A percentile compares a stretch with the other conserved stretches of the same genome.
These are phyloP conservation scores for Halictus ligatus DNA, from an alignment of 2,888 invertebrate species.

Conservation along the genomic window DNA sequence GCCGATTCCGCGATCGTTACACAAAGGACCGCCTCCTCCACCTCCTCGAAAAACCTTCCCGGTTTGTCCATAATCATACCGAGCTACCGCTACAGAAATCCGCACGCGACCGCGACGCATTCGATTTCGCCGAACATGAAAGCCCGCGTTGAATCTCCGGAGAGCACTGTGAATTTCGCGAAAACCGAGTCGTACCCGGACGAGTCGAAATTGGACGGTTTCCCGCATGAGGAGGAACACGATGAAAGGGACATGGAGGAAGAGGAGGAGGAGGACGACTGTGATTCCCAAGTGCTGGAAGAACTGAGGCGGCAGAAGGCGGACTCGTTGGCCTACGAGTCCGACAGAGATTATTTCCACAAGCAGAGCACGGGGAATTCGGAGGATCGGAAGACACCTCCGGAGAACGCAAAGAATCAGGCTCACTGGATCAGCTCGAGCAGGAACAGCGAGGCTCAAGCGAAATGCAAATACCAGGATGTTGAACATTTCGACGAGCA, in stretches of 20 bases:
- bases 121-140: constrained; percentile 61
- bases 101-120: constrained; percentile 27
- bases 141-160: constrained; percentile 75
- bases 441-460: constrained; percentile 76
- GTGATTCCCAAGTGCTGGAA: constrained; percentile 76
- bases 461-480: constrained; percentile 73
- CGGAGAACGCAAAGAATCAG: constrained; percentile 56
- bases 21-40: constrained; percentile 23
- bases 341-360: constrained; percentile 47
- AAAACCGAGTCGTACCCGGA: constrained; percentile 55
- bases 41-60: constrained; percentile 65
- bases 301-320: constrained; percentile 67
- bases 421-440: constrained; percentile 57
- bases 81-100: constrained; percentile 67
- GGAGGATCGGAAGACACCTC: constrained; percentile 52
- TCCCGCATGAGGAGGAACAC: constrained; percentile 61
- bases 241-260: constrained; percentile 63
- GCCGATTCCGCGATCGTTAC: constrained; percentile 49
- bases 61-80: constrained; percentile 76
- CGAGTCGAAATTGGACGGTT: constrained; percentile 54
- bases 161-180: constrained; percentile 75
- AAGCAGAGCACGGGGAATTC: constrained; percentile 7
- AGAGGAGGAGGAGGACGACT: constrained; percentile 68
- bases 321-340: constrained; percentile 62
- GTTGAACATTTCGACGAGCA: constrained; percentile 85